Percentiles rank a stretch among this genome's conserved stretches.
phyloP scores from a whole-genome alignment of 2,888 invertebrate genomes.

The Pollenia labialis region DNA sequence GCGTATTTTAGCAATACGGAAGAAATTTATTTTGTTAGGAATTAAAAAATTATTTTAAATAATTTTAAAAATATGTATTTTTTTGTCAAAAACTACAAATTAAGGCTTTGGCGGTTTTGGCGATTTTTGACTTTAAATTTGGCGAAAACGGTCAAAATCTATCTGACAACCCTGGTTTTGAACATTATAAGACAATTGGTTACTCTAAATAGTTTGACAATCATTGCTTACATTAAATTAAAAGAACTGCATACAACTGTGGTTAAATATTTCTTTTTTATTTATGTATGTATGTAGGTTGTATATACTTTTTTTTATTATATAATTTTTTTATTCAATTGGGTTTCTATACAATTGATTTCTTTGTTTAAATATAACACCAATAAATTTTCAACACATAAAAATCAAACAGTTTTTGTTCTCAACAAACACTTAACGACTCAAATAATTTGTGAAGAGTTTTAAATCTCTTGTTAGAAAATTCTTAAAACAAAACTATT shows the following conservation, averaged over 20 bases:
- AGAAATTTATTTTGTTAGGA: too few relatives aligned
- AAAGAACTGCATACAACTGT: background rate
- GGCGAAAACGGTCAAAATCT: too few relatives aligned
- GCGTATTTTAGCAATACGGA: too few relatives aligned
- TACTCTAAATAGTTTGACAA: too few relatives aligned
- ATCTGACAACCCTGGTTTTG: too few relatives aligned
- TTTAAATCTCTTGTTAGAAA: background rate
- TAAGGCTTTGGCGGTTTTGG: too few relatives aligned
- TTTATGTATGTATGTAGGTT: constrained; percentile 46
- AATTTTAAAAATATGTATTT: too few relatives aligned
- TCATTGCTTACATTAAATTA: too few relatives aligned
- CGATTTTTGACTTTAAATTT: too few relatives aligned
- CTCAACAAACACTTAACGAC: constrained; percentile 39
- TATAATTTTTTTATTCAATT: constrained; percentile 45
- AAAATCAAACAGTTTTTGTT: constrained; percentile 34
- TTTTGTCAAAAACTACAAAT: too few relatives aligned
- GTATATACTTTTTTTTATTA: constrained; percentile 23
- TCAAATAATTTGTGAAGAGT: constrained; percentile 18
- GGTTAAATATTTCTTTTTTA: constrained; percentile 42
- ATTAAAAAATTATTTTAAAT: too few relatives aligned
- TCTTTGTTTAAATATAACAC: constrained; percentile 59
- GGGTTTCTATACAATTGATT: constrained; percentile 27
- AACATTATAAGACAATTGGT: too few relatives aligned
- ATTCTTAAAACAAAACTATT: background rate
- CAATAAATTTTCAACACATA: constrained; percentile 58